Evolutionary conservation across 37 sponge, comb jelly and placozoan genomes (phyloP).

Genomic region (Axinella damicornis): DNA sequence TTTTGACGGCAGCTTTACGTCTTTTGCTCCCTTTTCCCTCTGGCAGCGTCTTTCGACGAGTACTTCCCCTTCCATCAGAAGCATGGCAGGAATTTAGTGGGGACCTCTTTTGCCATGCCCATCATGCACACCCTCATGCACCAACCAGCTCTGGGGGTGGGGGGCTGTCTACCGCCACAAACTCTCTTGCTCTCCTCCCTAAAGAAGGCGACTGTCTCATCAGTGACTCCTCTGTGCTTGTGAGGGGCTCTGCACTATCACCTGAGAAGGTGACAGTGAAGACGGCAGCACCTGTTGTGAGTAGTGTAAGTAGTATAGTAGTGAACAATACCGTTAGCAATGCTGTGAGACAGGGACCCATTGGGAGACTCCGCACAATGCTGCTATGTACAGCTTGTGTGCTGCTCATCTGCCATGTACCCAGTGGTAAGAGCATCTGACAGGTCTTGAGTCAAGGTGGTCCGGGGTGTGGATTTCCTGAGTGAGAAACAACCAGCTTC

Average conservation of each 20-base stretch:
- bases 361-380: too few relatives aligned
- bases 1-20: too few relatives aligned
- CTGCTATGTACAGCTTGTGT: too few relatives aligned
- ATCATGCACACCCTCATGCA: background rate
- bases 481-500: too few relatives aligned
- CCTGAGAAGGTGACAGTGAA: background rate
- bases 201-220: slow-evolving; percentile 38
- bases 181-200: background rate
- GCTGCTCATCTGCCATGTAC: too few relatives aligned
- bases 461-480: too few relatives aligned
- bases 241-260: slow-evolving; percentile 6
- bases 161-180: background rate
- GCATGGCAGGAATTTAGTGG: slow-evolving; percentile 56
- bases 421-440: too few relatives aligned
- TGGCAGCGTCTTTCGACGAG: slow-evolving; percentile 41
- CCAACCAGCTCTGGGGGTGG: background rate
- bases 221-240: background rate
- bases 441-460: too few relatives aligned
- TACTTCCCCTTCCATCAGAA: slow-evolving; percentile 74
- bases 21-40: background rate
- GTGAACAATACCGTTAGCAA: too few relatives aligned
- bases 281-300: background rate
- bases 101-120: slow-evolving; percentile 66
- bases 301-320: background rate
- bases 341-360: too few relatives aligned